A percentile compares a stretch with the other conserved stretches of the same genome.
These are phyloP conservation scores for Camponotus vicinus DNA, from an alignment of 1,140 invertebrate species.

Conservation along the genomic window DNA sequence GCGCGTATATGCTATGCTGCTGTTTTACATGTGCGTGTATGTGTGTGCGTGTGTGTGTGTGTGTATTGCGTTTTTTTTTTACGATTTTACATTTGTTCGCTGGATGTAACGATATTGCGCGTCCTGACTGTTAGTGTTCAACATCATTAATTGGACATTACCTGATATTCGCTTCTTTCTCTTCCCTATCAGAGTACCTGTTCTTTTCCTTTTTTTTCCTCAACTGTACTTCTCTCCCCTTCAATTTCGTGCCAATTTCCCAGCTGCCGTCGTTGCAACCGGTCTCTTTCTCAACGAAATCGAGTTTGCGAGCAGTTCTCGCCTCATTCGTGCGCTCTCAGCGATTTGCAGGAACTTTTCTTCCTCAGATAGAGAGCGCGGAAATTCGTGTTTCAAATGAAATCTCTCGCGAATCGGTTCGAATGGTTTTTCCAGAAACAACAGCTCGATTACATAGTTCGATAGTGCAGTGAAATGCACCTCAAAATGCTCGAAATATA, in stretches of 20 bases:
- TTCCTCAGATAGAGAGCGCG: neutral
- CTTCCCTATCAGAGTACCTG: too few relatives aligned
- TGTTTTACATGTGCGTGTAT: slow-evolving; percentile 33
- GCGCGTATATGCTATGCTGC: slow-evolving; percentile 21
- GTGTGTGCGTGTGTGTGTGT: neutral
- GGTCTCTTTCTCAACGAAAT: slow-evolving; percentile 49
- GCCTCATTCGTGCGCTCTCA: neutral
- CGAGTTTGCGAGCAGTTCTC: slow-evolving; percentile 45
- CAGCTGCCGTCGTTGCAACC: neutral
- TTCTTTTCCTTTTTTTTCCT: neutral
- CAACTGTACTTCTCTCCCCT: slow-evolving; percentile 11
- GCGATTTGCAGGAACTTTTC: slow-evolving; percentile 30
- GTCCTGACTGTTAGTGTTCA: slow-evolving; percentile 16
- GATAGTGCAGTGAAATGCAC: neutral
- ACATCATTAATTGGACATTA: slow-evolving; percentile 48
- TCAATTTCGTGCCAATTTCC: slow-evolving; percentile 48
- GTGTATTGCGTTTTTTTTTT: slow-evolving; percentile 41
- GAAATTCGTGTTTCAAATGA: slow-evolving; percentile 30
- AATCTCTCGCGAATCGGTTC: slow-evolving; percentile 12
- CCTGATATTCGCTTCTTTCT: neutral
- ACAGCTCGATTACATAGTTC: slow-evolving; percentile 15
- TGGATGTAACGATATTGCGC: slow-evolving; percentile 44
- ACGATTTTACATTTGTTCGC: slow-evolving; percentile 54
- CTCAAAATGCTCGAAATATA: neutral
- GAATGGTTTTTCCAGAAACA: neutral